Percentiles rank a stretch among this genome's conserved stretches.
Conservation (phyloP, 2,888 invertebrate species). For the Mimas tiliae region DNA sequence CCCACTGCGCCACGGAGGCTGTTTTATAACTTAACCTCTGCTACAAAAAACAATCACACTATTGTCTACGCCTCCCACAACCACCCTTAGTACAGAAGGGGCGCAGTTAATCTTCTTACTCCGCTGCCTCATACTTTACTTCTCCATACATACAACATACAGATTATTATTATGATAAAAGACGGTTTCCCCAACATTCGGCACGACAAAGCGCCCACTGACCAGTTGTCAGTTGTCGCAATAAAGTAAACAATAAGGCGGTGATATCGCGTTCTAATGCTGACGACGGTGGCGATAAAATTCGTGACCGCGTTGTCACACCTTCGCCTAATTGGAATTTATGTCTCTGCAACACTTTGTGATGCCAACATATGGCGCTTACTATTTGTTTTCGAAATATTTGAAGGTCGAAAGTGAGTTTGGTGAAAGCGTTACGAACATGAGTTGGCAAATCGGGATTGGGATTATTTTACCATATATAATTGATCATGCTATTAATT, state of each 20-base stretch:
- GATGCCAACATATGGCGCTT: conserved; percentile 37
- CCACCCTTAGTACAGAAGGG: no score
- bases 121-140: no score
- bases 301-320: conserved; percentile 66
- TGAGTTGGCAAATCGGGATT: no score
- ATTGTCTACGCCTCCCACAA: no score
- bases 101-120: no score
- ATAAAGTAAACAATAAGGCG: conserved; percentile 67
- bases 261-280: conserved; percentile 40
- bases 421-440: neutral
- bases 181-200: neutral
- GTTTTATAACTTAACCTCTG: no score
- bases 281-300: conserved; percentile 55
- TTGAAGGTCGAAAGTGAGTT: neutral
- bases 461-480: no score
- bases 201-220: conserved; percentile 15
- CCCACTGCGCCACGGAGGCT: no score
- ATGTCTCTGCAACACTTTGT: conserved; percentile 64
- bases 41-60: no score
- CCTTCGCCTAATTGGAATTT: conserved; percentile 79
- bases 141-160: neutral
- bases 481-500: no score
- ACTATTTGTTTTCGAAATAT: conserved; percentile 37
- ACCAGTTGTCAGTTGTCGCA: conserved; percentile 57
- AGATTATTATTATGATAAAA: neutral